Evolutionary conservation across 2,797 vertebrate species (phyloP), one percentile per base, ranked within the genome.

Genomic region (Neosalanx taihuensis): DNA sequence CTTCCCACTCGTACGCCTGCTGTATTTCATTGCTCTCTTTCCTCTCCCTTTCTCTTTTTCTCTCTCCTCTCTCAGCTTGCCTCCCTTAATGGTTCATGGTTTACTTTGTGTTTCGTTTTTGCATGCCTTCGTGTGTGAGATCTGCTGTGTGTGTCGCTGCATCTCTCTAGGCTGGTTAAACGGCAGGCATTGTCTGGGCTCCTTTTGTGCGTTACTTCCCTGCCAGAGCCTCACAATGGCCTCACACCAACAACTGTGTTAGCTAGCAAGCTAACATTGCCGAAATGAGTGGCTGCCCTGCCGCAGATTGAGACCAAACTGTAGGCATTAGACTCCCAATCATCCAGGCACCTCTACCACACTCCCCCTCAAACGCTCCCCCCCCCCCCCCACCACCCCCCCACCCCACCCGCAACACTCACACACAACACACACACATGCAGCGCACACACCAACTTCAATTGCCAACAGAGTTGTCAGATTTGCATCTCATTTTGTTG

Each of bases 401-500:
- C 69, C 76, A 78, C 49, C 66, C 68, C 66, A 75, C 74, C 76
- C 73, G 57, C 70, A 67, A 60, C 53, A 65, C 74, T 69, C 62
- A 77, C 59, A 62, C 69, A 62, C 46, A 71, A 82, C 76, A 86
- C 59, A 62, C 58, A 62, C 41, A 62, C 15, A 51, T 20, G 31
- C 26, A 64, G 20, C 49, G 10, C 17, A 10, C 46, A 20, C 80
- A 87, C 79, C 84, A 74, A 86, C 79, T 75, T 77, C 73, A 6
- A 89, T 90, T 90, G 89, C 91, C 91, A 89, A 93, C 93, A 93
- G 94, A 97, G 96, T 95, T 89, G 89, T 79, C 6, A 91, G 95
- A 96, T 97, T 97, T 97, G 93, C 95, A 98, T 98, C 95, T 95
- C 93, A 96, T 97, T 98, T 96, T 60, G 80, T 81, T 68, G 62